These are phyloP conservation scores for Hyla sarda DNA, from an alignment of 2,113 vertebrate species.

Conservation along the genomic window DNA sequence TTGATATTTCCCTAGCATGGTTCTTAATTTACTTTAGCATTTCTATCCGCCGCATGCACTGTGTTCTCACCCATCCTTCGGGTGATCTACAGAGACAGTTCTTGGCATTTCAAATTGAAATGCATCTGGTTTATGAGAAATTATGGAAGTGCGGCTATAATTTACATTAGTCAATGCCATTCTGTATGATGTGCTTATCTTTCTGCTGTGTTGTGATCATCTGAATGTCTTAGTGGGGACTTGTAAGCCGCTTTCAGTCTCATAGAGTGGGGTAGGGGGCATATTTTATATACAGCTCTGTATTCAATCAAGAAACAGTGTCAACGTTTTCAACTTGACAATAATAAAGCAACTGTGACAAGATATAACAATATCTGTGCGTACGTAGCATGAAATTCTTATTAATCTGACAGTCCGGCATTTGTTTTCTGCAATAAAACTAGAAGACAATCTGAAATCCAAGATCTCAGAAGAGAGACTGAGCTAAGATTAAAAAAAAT, in stretches of 20 bases:
- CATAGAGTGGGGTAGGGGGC: background rate
- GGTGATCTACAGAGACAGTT: conserved; percentile 22
- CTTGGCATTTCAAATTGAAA: conserved; percentile 27
- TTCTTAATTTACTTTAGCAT: background rate
- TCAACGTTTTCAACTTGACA: background rate
- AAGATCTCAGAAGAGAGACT: background rate
- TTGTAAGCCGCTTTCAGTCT: background rate
- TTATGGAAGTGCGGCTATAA: conserved; percentile 13
- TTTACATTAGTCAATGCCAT: conserved; percentile 26
- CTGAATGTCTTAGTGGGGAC: background rate
- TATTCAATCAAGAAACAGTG: background rate
- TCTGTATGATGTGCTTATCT: conserved; percentile 29
- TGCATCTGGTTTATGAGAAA: conserved; percentile 35
- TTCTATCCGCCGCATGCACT: background rate
- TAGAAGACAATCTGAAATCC: background rate
- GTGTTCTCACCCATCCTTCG: background rate
- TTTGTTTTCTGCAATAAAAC: background rate
- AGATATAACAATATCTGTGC: background rate
- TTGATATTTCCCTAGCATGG: background rate
- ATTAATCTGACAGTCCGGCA: background rate
- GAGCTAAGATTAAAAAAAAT: background rate
- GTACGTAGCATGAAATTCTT: background rate
- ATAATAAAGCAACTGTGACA: background rate
- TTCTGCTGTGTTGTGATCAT: conserved; percentile 6
- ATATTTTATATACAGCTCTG: background rate